Base-by-base conservation (phyloP, 2,797 vertebrate species). In the Periparus ater region DNA sequence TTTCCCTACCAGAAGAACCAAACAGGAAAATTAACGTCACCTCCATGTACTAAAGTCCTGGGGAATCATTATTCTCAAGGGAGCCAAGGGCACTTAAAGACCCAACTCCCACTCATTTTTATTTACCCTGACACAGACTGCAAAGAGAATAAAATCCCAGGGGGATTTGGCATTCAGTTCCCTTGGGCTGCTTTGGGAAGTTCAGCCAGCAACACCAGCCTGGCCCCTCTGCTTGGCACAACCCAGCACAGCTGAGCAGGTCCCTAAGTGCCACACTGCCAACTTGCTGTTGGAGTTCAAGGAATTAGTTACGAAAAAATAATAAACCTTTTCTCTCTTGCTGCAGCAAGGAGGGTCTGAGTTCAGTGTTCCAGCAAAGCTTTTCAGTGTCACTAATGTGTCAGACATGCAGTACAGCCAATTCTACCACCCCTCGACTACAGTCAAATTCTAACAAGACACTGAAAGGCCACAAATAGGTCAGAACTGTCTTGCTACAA, bases 381-480 rank as follows among this genome's bases (percentile, higher is more conserved):
- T 80, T 48, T 1, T 48, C n/a, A 68, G 7, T 16, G 61, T 18
- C 8, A 3, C 61, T 42, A 17, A 16, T n/a, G 29, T 45, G n/a
- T 29, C 55, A 53, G 45, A 42, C 8, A 2, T 0, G 1, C 20
- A 12, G 42, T 1, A 26, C 22, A 32, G 75, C 20, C 40, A 26
- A 11, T 25, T n/a, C 54, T 36, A 42, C 62, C 9, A 3, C 27
- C 66, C 50, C 62, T 48, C 19, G 1, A 7, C 10, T 40, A 53
- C 36, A 70, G 53, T n/a, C 63, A 63, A 54, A 70, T 32, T 70
- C 40, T 45, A 38, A 9, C 51, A 45, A 61, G 78, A 63, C 6
- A 34, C 71, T 77, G 14, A 85, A 87, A 79, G 23, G 78, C 91
- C 85, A 82, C 25, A 74, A 83, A 67, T 27, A 82, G 71, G 54